Base-by-base conservation (phyloP, 2,888 invertebrate genomes). In the Oxycera nigricornis region DNA sequence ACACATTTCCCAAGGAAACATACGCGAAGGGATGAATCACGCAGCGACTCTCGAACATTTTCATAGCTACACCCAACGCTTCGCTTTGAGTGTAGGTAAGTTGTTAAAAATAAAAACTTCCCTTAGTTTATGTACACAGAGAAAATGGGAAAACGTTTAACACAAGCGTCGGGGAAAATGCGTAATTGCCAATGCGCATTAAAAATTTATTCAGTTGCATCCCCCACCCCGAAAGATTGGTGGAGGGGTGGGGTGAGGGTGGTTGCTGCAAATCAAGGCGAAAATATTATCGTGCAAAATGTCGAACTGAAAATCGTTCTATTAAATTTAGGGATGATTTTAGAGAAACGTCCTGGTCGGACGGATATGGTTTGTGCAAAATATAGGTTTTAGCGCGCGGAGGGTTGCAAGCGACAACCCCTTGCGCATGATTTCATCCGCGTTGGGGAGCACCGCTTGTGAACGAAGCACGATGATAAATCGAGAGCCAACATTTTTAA, bases 101-200 rank as follows among this genome's bases (percentile, higher is more conserved):
- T 70, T 70, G 70, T 70, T 70, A 70, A 70, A 70, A 70, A 70
- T 70, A 70, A 70, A 70, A 70, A 70, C 55, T 70, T 70, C 31
- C 39, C 70, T 70, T 70, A 70, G n/a, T 14, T 70, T 70, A 31
- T 31, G 35, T 22, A 52, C 52, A 31, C 65, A 35, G 6, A 6
- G 17, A 46, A 14, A 46, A n/a, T 28, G 28, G 0, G 41, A 39
- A 65, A 65, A 61, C 35, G 22, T 65, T 65, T 41, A 65, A 65
- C 65, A 70, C 52, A 70, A 52, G n/a, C n/a, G 14, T 24, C 14
- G 59, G 72, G 39, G 59, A 72, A 72, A 30, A 22, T 59, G 72
- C 72, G 72, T 72, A 72, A 72, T 72, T 72, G 59, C 39, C 26
- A 72, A 39, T 72, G 72, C 72, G 72, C 72, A 72, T 39, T 72